Evolutionary conservation across 2,113 vertebrate genomes (phyloP).

Genomic region (Protobothrops flavoviridis): DNA sequence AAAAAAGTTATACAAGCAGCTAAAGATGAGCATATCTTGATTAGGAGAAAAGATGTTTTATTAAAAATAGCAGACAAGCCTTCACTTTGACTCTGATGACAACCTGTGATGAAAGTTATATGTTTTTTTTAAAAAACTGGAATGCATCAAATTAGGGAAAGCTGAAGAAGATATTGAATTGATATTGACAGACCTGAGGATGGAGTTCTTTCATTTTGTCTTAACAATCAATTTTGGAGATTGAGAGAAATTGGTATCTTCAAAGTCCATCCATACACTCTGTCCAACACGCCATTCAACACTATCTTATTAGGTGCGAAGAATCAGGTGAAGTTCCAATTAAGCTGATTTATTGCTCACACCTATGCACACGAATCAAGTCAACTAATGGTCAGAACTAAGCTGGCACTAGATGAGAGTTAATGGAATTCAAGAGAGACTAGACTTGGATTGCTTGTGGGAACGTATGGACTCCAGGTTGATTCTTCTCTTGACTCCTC

Average conservation of each 20-base stretch:
- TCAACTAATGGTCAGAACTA: neutral
- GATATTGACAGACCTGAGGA: neutral
- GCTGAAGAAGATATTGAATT: neutral
- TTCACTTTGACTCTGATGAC: neutral
- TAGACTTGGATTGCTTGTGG: neutral
- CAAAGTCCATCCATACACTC: neutral
- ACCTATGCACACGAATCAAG: neutral
- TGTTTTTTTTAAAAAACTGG: neutral
- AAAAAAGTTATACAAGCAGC: neutral
- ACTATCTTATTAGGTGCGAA: neutral
- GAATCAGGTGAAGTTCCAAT: neutral
- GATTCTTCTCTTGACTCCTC: neutral
- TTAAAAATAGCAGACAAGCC: neutral
- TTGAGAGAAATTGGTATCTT: neutral
- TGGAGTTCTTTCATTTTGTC: neutral
- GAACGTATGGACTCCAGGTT: neutral
- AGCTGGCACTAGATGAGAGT: neutral
- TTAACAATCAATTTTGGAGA: neutral
- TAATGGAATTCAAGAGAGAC: neutral
- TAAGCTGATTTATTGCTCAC: neutral
- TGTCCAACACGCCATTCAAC: neutral
- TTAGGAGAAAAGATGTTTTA: neutral
- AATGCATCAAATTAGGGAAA: neutral
- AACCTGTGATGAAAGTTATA: neutral
- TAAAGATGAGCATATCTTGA: neutral